Conservation (phyloP, 2,888 invertebrate species). For the Urechis unicinctus region DNA sequence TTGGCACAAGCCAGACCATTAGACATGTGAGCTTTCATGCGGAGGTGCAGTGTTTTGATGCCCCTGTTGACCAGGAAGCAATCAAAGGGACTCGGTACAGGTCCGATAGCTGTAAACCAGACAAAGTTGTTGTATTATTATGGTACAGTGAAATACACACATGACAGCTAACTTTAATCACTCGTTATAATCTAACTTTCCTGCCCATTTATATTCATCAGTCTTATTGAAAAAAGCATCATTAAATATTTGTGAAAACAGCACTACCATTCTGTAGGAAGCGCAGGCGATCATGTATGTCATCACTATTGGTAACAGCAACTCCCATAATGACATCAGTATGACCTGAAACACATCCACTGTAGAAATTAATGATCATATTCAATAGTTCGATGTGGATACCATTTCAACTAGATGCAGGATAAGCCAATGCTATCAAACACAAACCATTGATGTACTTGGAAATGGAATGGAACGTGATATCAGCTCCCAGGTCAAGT, state of each 20-base stretch:
- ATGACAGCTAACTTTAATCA: background rate
- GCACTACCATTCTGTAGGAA: constrained; percentile 80
- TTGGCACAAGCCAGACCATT: constrained; percentile 47
- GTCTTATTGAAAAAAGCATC: background rate
- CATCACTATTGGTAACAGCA: constrained; percentile 67
- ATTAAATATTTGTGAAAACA: background rate
- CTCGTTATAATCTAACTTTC: background rate
- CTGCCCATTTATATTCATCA: background rate
- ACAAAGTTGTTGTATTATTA: no score
- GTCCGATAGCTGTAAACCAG: constrained; percentile 67
- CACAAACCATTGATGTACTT: constrained; percentile 86
- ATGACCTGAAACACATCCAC: constrained; percentile 61
- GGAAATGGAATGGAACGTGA: constrained; percentile 84
- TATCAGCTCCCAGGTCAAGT: constrained; percentile 81
- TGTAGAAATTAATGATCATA: background rate
- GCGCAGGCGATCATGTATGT: constrained; percentile 65
- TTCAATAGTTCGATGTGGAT: background rate
- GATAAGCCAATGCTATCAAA: background rate
- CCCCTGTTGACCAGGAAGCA: constrained; percentile 77
- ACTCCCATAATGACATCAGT: constrained; percentile 96
- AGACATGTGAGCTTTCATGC: constrained; percentile 50
- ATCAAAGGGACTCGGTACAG: constrained; percentile 93
- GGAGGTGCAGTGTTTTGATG: constrained; percentile 46
- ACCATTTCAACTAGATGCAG: background rate
- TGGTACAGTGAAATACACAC: no score